phyloP scores from a whole-genome alignment of 2,797 vertebrate genomes.

The Poeciliopsis gracilis region DNA sequence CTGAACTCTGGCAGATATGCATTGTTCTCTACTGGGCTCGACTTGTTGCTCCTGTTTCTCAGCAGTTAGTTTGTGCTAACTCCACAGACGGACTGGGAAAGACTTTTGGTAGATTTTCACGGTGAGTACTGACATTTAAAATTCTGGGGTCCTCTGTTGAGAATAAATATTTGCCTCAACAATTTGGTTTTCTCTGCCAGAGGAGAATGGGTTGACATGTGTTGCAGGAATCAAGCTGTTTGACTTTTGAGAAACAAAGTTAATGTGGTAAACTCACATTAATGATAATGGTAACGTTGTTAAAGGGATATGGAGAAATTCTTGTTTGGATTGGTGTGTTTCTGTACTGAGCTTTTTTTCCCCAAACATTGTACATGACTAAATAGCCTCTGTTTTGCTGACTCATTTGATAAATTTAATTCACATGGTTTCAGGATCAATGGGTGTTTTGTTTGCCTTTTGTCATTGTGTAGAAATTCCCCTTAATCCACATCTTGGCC shows the following conservation, averaged over 20 bases:
- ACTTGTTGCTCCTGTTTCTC: slow-evolving; percentile 70
- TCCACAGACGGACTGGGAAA: slow-evolving; percentile 20
- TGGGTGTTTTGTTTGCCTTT: slow-evolving; percentile 55
- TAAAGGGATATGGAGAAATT: not conserved
- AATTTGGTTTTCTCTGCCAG: slow-evolving; percentile 34
- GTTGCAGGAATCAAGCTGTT: not conserved
- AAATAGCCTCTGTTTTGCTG: slow-evolving; percentile 60
- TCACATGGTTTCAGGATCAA: slow-evolving; percentile 56
- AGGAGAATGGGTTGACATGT: not conserved
- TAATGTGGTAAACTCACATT: not conserved
- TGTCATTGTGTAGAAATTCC: slow-evolving; percentile 28
- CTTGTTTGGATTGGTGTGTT: slow-evolving; percentile 21
- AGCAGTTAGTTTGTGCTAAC: slow-evolving; percentile 41
- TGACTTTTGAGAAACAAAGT: not conserved
- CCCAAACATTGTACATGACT: slow-evolving; percentile 34
- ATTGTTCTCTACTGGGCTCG: slow-evolving; percentile 75
- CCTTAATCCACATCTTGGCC: not conserved
- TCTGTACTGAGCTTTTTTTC: slow-evolving; percentile 15
- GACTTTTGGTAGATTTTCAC: slow-evolving; percentile 19
- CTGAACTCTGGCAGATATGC: slow-evolving; percentile 71
- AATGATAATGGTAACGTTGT: no score
- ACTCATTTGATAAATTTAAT: slow-evolving; percentile 68
- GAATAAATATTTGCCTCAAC: slow-evolving; percentile 40
- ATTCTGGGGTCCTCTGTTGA: slow-evolving; percentile 7
- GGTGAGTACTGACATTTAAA: slow-evolving; percentile 62